These are phyloP conservation scores for Patella depressa DNA, from an alignment of 2,888 invertebrate genomes.

Conservation along the genomic window DNA sequence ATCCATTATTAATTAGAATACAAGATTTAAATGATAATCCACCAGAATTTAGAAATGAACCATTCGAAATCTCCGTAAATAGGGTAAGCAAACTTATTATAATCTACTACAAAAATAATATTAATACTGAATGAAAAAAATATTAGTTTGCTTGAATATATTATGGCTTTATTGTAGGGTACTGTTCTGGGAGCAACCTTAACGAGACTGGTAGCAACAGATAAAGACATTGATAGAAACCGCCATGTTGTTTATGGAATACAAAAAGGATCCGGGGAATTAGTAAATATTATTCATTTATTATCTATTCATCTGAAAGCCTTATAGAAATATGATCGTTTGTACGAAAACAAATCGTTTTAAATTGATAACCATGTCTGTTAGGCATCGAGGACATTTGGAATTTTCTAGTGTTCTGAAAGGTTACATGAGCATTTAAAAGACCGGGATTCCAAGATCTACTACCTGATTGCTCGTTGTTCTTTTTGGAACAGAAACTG, in stretches of 20 bases:
- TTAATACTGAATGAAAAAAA: too few species aligned
- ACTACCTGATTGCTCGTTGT: too few species aligned
- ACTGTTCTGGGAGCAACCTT: neutral
- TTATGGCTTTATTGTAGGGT: neutral
- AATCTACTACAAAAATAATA: too few species aligned
- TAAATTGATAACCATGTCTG: too few species aligned
- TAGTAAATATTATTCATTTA: slow-evolving; percentile 1
- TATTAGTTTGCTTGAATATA: neutral
- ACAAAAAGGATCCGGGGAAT: neutral
- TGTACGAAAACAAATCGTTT: too few species aligned
- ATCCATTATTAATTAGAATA: neutral
- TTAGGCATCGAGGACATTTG: too few species aligned
- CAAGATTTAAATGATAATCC: slow-evolving; percentile 8
- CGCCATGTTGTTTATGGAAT: slow-evolving; percentile 2
- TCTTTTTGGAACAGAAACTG: too few species aligned
- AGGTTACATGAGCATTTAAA: too few species aligned
- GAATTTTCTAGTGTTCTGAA: too few species aligned
- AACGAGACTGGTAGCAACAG: neutral
- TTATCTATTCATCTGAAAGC: too few species aligned
- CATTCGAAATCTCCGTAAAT: neutral
- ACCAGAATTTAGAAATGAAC: neutral
- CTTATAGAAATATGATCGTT: too few species aligned
- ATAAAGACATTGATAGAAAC: slow-evolving; percentile 6
- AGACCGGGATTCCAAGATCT: too few species aligned
- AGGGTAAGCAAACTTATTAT: neutral